These are phyloP conservation scores for Trypoxylus dichotomus DNA, from an alignment of 1,140 invertebrate species.

Conservation along the genomic window DNA sequence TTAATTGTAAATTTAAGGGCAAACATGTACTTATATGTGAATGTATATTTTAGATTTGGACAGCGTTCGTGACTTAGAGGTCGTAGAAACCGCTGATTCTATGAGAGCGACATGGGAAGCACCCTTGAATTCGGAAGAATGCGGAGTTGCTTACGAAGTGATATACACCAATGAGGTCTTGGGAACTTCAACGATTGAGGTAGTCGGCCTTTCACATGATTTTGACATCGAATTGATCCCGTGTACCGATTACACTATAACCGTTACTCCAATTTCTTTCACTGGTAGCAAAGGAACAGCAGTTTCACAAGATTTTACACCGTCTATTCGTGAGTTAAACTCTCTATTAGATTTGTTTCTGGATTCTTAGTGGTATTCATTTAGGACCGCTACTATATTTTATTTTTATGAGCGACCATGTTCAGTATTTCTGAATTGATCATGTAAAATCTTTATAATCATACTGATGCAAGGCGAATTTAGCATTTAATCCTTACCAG, in stretches of 20 bases:
- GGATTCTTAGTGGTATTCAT: too few relatives aligned
- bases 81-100: neutral
- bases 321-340: neutral
- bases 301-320: too few relatives aligned
- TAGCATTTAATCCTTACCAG: too few relatives aligned
- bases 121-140: slow-evolving; percentile 16
- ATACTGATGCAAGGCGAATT: too few relatives aligned
- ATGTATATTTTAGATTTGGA: slow-evolving; percentile 8
- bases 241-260: neutral
- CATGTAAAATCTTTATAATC: too few relatives aligned
- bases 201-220: neutral
- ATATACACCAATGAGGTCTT: slow-evolving; percentile 8
- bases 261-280: neutral
- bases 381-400: too few relatives aligned
- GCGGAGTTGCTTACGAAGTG: slow-evolving; percentile 14
- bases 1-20: neutral
- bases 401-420: too few relatives aligned
- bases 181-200: neutral
- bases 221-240: slow-evolving; percentile 8
- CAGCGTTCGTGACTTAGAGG: neutral
- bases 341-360: too few relatives aligned
- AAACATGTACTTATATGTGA: neutral
- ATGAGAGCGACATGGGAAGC: slow-evolving; percentile 1
- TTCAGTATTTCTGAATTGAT: too few relatives aligned
- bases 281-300: neutral